Evolutionary conservation across 2,113 vertebrate genomes (phyloP).

Genomic region (Circaetus gallicus): DNA sequence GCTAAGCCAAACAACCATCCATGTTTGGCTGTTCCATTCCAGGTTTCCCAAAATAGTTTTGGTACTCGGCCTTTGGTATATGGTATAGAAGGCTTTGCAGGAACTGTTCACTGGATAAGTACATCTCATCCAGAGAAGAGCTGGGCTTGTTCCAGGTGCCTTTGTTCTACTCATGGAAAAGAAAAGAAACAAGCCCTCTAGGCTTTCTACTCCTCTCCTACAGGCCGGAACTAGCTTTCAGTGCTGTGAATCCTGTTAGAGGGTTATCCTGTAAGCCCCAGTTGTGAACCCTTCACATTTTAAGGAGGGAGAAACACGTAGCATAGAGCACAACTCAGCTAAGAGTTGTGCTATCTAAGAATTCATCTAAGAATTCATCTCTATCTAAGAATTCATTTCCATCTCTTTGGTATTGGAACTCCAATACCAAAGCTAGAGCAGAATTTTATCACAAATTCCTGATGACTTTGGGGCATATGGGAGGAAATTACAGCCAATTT

Average conservation of each 20-base stretch:
- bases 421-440: neutral
- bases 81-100: neutral
- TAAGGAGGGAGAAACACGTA: neutral
- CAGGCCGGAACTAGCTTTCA: neutral
- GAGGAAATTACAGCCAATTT: neutral
- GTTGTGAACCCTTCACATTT: neutral
- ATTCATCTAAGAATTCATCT: neutral
- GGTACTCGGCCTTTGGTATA: neutral
- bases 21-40: neutral
- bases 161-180: neutral
- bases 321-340: neutral
- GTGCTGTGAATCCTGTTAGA: neutral
- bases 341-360: neutral
- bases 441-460: neutral
- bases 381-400: neutral
- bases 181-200: neutral
- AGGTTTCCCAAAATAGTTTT: neutral
- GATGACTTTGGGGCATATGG: neutral
- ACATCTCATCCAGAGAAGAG: neutral
- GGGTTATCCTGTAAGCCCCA: rapidly evolving
- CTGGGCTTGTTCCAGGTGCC: neutral
- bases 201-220: neutral
- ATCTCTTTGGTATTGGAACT: neutral
- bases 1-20: neutral
- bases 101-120: neutral